Conservation (phyloP, 2,797 vertebrate genomes). For the Onychomys leucogaster region DNA sequence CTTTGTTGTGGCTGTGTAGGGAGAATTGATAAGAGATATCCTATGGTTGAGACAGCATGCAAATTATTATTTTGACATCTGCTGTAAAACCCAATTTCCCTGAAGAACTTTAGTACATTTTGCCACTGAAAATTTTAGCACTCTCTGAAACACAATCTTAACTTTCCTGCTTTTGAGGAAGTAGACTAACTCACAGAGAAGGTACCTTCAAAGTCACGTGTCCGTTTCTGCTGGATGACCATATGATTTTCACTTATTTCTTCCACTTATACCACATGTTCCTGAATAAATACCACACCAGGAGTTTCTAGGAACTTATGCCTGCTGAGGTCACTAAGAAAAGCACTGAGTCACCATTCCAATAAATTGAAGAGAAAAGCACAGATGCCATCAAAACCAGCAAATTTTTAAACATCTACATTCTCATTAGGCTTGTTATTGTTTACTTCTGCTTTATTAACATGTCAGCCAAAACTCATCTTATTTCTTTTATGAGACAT, state of each 20-base stretch:
- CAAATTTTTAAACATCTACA: not conserved
- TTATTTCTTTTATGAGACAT: conserved; percentile 20
- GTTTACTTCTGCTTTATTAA: not conserved
- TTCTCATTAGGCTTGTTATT: not conserved
- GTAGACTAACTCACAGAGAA: not conserved
- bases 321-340: not conserved
- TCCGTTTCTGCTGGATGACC: not conserved
- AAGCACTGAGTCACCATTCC: not conserved
- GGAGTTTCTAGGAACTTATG: conserved; percentile 8
- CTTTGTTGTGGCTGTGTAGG: conserved; percentile 22
- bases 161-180: not conserved
- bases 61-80: conserved; percentile 5
- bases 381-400: not conserved
- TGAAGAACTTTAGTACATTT: not conserved
- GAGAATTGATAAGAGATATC: not conserved
- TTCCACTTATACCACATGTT: not conserved
- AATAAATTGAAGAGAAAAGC: not conserved
- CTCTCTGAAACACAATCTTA: not conserved
- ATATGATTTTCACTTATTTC: not conserved
- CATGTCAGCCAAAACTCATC: not conserved
- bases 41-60: conserved; percentile 26
- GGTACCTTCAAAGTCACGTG: not conserved
- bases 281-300: not conserved
- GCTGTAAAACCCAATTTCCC: not conserved
- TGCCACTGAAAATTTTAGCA: not conserved